Evolutionary conservation across 2,113 vertebrate genomes (phyloP), one percentile per base, ranked within the genome.

Genomic region (Pachypanchax playfairii): DNA sequence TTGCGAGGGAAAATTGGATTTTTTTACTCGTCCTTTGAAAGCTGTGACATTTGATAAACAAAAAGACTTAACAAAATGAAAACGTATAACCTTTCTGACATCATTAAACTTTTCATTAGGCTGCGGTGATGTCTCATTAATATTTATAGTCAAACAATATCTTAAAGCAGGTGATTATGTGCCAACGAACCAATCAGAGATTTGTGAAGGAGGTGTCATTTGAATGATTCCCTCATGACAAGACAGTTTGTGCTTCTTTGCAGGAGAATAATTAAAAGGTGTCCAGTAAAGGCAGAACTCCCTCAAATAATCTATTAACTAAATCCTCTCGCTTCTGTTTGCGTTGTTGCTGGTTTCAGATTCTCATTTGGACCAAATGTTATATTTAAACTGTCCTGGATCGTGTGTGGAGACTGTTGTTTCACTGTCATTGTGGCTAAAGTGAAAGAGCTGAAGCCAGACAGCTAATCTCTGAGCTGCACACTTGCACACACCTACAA

Each of bases 401-500:
- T 68, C 42, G 58, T 66, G 67, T 66, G 61, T 56, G 79, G 64
- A 70, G 69, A 80, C 74, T 73, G 85, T 83, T 75, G 68, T 82
- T 81, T 73, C 70, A 60, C 49, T 54, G 64, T 67, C 65, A 71
- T 59, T 52, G 72, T 64, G 70, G 79, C 63, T 75, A 76, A 68
- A 84, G 55, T 57, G 49, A 78, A 9, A 35, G 33, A n/a, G n/a
- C n/a, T n/a, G 67, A 79, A 87, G 69, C 43, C 39, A 63, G 25
- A 36, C 64, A 79, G 65, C 33, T 77, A 70, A 82, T 81, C 80
- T 53, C 63, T 17, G 14, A 76, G 66, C 71, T 52, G 22, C 49
- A 35, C 39, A 52, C 50, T 58, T 20, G 9, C 20, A 21, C 59
- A 42, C 39, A 43, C 12, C 33, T 22, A 42, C 18, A 39, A 4